These are phyloP conservation scores for Ostrea edulis DNA, from an alignment of 1,140 invertebrate species.

Conservation along the genomic window DNA sequence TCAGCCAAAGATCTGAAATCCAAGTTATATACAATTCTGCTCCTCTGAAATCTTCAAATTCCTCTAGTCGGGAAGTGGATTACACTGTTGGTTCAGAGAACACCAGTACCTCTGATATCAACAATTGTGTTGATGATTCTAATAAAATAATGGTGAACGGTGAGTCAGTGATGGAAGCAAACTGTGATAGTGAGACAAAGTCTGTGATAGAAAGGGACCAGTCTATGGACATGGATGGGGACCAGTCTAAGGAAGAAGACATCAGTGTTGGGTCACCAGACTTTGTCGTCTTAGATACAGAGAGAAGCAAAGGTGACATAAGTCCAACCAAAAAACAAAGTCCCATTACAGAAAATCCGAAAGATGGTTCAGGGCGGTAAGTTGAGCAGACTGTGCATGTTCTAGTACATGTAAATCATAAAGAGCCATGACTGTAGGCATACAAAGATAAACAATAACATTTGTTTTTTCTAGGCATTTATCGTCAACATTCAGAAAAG, in stretches of 20 bases:
- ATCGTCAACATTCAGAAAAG: conserved; percentile 82
- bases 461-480: conserved; percentile 73
- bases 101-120: neutral
- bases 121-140: neutral
- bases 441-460: neutral
- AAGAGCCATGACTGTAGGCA: neutral
- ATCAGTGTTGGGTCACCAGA: conserved; percentile 1
- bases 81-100: neutral
- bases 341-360: neutral
- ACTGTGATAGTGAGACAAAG: conserved; percentile 2
- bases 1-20: conserved; percentile 35
- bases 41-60: conserved; percentile 3
- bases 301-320: neutral
- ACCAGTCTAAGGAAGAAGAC: conserved; percentile 16
- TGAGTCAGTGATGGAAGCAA: neutral
- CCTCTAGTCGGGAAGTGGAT: neutral
- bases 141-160: neutral
- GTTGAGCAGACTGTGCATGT: neutral
- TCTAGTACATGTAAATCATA: neutral
- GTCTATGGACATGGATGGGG: conserved; percentile 3
- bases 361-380: neutral
- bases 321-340: neutral
- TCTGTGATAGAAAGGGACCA: conserved; percentile 20
- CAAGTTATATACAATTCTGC: conserved; percentile 17
- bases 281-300: neutral